Evolutionary conservation across 2,797 vertebrate genomes (phyloP), one percentile per base, ranked within the genome.

Genomic region (Odontamblyopus lacepedii): DNA sequence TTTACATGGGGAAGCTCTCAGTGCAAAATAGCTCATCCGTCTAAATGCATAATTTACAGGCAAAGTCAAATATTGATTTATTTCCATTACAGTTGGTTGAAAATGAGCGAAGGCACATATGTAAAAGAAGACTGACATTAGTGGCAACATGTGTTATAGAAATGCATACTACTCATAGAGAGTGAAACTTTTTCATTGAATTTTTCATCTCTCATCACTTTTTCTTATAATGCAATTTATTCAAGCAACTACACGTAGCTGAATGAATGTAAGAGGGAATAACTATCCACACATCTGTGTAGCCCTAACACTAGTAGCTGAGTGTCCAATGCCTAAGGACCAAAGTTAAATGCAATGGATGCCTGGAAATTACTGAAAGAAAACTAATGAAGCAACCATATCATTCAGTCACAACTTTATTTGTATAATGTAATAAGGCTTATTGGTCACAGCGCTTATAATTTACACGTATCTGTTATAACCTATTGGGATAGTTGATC

Each of bases 21-120:
- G 69, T 72, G 81, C 78, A 85, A 89, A 92, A 90, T 87, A 74
- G 85, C 81, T 87, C 79, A 68, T 86, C 79, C 83, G 89, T 92
- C 87, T 80, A 91, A 90, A 91, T 91, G 86, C 87, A 91, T 91
- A 92, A 92, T 93, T 90, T 92, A 90, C 89, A 86, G 86, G 87
- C 78, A 76, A 83, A 85, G 84, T 91, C 86, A 88, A 88, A 90
- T 90, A 90, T 87, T 89, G 88, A 92, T 91, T 92, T 83, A 88
- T 86, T 85, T 75, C 85, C 80, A 78, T 87, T 68, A 71, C 71
- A 68, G 74, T 78, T 76, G 76, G 63, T 78, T 75, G 70, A 83
- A 77, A 73, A 80, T 69, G 84, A 77, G 73, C 80, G 82, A 44
- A 78, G 76, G 27, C 27, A 60, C 27, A 60, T 76, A 78, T 83